Base-by-base conservation (phyloP, 1,140 invertebrate species). In the Drosophila lacertosa region DNA sequence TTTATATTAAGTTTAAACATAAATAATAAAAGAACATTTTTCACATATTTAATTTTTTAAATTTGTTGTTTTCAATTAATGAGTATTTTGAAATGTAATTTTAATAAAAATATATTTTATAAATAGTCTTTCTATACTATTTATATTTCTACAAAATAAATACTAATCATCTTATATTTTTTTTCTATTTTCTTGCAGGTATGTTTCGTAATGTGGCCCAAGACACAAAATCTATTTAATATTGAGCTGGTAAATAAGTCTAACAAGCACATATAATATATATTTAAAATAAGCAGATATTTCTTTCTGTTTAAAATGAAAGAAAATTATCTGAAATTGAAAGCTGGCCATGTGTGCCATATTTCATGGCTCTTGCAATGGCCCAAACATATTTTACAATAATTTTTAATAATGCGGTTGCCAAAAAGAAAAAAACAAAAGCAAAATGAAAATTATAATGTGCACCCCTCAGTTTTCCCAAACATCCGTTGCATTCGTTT, bases 311-410 rank as follows among this genome's bases (percentile, higher is more conserved):
- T 7, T 29, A 7, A 9, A 22, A 29, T 29, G 33, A 51, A 20
- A 42, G 47, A 62, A 65, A 57, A 45, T 39, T 51, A 65, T 60
- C 50, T 57, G 59, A 54, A 63, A 55, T 18, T 42, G 50, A 63
- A 62, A 53, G 39, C 45, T 60, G 42, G 66, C 66, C 66, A 69
- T 58, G 48, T 77, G 70, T 45, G 55, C 55, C 29, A 63, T 59
- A 73, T 65, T 77, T 77, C 67, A 76, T 76, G 75, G 40, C 60
- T 71, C 37, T 66, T 74, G 72, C 60, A 71, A 74, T 66, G 68
- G 72, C 22, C 72, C 64, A 57, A 65, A 57, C 57, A 9, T 45
- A 65, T 67, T 83, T 74, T 83, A 74, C 79, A 83, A 83, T 83
- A 40, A 54, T 75, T 71, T 70, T 57, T 44, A 57, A 64, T 57